Percentiles rank a stretch among this genome's conserved stretches.
phyloP scores from a whole-genome alignment of 1,140 invertebrate genomes.

The Halesus radiatus region DNA sequence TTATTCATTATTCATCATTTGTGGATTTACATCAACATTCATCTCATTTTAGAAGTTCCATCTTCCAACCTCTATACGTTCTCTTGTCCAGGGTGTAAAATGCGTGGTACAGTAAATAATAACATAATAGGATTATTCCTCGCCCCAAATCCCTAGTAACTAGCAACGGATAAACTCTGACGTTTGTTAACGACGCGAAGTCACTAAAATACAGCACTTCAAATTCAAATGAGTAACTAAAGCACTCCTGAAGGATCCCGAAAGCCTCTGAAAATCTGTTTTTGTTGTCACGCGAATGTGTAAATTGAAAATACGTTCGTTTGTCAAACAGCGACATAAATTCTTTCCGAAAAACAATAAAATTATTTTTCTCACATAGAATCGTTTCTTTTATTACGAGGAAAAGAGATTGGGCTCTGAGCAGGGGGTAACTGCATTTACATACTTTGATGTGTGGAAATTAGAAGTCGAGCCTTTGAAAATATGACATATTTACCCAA shows the following conservation, averaged over 20 bases:
- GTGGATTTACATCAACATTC: too few species aligned
- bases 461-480: not conserved
- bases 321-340: not conserved
- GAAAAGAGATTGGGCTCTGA: not conserved
- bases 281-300: not conserved
- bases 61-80: too few species aligned
- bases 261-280: not conserved
- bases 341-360: not conserved
- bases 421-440: slow-evolving; percentile 20
- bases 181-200: not conserved
- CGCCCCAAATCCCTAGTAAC: too few species aligned
- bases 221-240: not conserved
- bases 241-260: not conserved
- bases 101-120: too few species aligned
- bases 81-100: too few species aligned
- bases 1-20: too few species aligned
- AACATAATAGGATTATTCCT: too few species aligned
- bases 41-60: too few species aligned
- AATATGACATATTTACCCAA: too few species aligned
- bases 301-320: not conserved
- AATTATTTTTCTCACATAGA: not conserved
- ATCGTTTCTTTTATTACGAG: slow-evolving; percentile 1
- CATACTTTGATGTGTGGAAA: not conserved
- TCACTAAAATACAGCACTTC: not conserved
- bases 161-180: too few species aligned